Base-by-base conservation (phyloP, 1,140 invertebrate genomes). In the Saccostrea cuccullata region DNA sequence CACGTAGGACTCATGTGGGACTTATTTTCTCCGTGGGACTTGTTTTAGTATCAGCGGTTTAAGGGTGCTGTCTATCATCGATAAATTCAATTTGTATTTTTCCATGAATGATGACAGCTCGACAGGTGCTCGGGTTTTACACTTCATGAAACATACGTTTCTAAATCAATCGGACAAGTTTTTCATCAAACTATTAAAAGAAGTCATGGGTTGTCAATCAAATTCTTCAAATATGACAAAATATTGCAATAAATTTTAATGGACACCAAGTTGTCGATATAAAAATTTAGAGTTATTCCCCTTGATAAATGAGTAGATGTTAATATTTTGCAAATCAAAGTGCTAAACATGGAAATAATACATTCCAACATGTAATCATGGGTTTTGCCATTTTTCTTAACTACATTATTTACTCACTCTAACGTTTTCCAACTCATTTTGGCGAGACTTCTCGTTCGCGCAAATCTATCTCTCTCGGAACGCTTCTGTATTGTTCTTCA, bases 251-350 rank as follows among this genome's bases (percentile, higher is more conserved):
- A 47, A 47, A 20, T 64, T 15, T 20, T 20, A 64, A 64, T 64
- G 58, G 58, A 64, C 58, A 64, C 47, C 47, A 77, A 77, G 2
- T 30, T 77, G 70, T 13, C 70, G 26, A 36, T 23, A 17, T 26
- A 30, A 77, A 77, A 77, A 77, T 77, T 77, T 77, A 77, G 70
- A 77, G 70, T 77, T 77, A 77, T 36, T 26, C 70, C 70, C 70
- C 70, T 77, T 77, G 70, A 77, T 30, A 36, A 15, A 23, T 30
- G 2, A 12, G 15, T 9, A 13, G 23, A 15, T 26, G 26, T 77
- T 26, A 77, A 77, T 77, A 30, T 36, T 26, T 77, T 30, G 58
- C 70, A 30, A 30, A 77, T 30, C 8, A 30, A 5, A 67, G 20
- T 15, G 30, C 12, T 36, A 36, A 77, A 77, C 26, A 36, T 77